phyloP scores from a whole-genome alignment of 2,797 vertebrate species.

The Lemur catta region DNA sequence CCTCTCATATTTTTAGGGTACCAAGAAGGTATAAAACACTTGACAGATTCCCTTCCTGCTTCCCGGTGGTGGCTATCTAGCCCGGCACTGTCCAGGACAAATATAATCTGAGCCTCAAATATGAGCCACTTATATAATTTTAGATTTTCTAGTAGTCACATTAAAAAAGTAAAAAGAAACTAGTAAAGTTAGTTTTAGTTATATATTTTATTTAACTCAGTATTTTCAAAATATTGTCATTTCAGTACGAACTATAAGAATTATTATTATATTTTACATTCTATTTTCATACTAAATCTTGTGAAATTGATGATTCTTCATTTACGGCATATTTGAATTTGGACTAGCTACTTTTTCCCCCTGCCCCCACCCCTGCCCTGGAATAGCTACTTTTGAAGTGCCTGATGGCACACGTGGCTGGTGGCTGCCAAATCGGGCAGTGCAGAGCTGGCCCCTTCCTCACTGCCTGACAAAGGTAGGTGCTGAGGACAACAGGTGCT shows the following conservation, averaged over 20 bases:
- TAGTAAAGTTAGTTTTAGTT: neutral
- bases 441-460: neutral
- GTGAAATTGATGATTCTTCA: neutral
- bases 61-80: neutral
- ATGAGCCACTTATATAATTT: neutral
- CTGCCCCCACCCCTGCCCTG: neutral
- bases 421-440: neutral
- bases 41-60: neutral
- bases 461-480: neutral
- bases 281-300: neutral
- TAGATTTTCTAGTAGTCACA: neutral
- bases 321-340: neutral
- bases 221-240: neutral
- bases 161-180: neutral
- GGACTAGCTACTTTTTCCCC: no score
- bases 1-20: neutral
- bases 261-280: neutral
- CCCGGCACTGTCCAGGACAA: neutral
- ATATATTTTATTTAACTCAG: neutral
- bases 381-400: neutral
- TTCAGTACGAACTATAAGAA: neutral
- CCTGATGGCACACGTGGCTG: rapidly evolving
- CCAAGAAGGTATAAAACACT: neutral
- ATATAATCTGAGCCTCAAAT: neutral
- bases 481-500: no score